Evolutionary conservation across 2,888 invertebrate genomes (phyloP), one percentile per base, ranked within the genome.

Genomic region (Agrotis segetum): DNA sequence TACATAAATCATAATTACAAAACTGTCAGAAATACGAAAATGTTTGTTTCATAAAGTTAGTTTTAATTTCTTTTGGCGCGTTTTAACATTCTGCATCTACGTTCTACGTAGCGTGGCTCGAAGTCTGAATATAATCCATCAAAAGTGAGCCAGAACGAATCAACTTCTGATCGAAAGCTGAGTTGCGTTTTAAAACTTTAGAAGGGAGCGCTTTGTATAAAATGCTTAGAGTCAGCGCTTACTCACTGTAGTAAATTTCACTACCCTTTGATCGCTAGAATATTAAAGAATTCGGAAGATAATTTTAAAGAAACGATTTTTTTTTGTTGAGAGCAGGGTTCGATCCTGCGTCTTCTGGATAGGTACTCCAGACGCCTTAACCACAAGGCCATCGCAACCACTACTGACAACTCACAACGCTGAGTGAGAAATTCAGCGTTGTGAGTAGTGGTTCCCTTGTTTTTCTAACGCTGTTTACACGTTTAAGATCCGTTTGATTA

Each of bases 161-260:
- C 62, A 83, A 69, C 66, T 60, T 34, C 58, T 49, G 68, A 74
- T 81, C 70, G 77, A 77, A 81, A 47, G 81, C 85, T 77, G 81
- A 81, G 65, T 83, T 66, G 79, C 83, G 59, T 72, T 77, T 77
- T 69, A 70, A 81, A 81, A 84, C 78, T 84, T 70, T 72, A 49
- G 61, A 61, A 58, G 19, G 49, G 29, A 64, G 40, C 24, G 71
- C 72, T 73, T 67, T 59, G 58, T 73, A 19, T 61, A 65, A 67
- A 69, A 71, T 24, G 11, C 16, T 65, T 52, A 11, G 16, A 65
- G 58, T 78, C 68, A 66, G 80, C 79, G 77, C 65, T 80, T 78
- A 11, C 81, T 79, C 71, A 70, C 53, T 75, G 79, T 72, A 83
- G 79, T 87, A 82, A 86, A 84, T 65, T 66, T n/a, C 59, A 66